Base-by-base conservation (phyloP, 2,888 invertebrate species). In the Phlogophora meticulosa region DNA sequence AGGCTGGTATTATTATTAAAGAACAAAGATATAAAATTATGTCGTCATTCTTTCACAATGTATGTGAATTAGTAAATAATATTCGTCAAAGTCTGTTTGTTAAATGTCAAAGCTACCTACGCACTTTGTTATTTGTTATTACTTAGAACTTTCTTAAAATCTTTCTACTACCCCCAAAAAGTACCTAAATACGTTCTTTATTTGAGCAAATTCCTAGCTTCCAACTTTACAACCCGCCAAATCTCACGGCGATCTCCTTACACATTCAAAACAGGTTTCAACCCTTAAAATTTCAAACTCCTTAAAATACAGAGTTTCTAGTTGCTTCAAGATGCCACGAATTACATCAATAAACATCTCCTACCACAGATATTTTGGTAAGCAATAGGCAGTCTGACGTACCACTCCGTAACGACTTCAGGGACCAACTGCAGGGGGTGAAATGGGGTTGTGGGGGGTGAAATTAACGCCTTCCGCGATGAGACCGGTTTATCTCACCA, bases 381-480 rank as follows among this genome's bases (percentile, higher is more conserved):
- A 57, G 66, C 45, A 58, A 49, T 45, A 43, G 17, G n/a, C 42
- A 45, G 32, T 5, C 45, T 28, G 28, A n/a, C 51, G 22, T 10
- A 63, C 11, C 49, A 22, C 7, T 28, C 15, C 28, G 9, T 45
- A 58, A 72, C 59, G 73, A 66, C 73, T 40, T 66, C 43, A 32
- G 71, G 57, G 72, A 71, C 20, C 51, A 28, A 45, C 45, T 64
- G 15, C 15, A 32, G n/a, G 34, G 49, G 32, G 11, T 49, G n/a
- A 46, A 51, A 43, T 56, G 24, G 22, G 43, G 34, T n/a, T 62
- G 15, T 43, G 45, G 17, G 56, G 69, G 40, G 36, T 66, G 20
- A 51, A 72, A 72, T 64, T 56, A 70, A 56, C 51, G 43, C 64
- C 40, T 72, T 49, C 55, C 51, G 15, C 55, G 22, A 71, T 51